These are phyloP conservation scores for Dolichoris vasculosae DNA, from an alignment of 1,140 invertebrate species.

Conservation along the genomic window DNA sequence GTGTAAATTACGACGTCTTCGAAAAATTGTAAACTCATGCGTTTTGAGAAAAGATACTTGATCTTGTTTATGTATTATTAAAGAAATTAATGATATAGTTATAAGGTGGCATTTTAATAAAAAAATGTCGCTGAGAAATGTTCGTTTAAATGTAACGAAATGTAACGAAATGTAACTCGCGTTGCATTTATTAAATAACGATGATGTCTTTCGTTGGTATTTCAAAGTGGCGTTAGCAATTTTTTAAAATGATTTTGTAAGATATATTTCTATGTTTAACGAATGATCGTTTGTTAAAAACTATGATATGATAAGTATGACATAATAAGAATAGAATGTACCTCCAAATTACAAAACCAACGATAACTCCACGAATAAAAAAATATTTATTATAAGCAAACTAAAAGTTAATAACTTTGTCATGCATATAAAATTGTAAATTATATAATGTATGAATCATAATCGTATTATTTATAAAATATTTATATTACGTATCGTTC, in stretches of 20 bases:
- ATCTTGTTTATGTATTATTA: background rate
- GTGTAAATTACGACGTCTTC: too few species aligned
- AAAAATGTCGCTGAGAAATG: background rate
- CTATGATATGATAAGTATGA: background rate
- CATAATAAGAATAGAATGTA: background rate
- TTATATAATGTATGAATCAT: background rate
- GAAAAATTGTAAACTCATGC: too few species aligned
- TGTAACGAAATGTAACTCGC: background rate
- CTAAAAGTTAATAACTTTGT: background rate
- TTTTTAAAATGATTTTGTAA: constrained; percentile 21
- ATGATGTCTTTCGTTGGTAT: background rate
- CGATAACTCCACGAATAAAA: background rate
- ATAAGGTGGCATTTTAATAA: too few species aligned
- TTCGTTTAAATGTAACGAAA: background rate
- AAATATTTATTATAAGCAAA: background rate
- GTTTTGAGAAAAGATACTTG: too few species aligned
- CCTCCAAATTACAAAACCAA: background rate
- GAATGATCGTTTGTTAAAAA: background rate
- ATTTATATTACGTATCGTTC: constrained; percentile 16
- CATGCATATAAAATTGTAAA: background rate
- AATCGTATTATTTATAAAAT: constrained; percentile 10
- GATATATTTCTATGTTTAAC: constrained; percentile 7
- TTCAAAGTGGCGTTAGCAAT: background rate
- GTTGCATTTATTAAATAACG: background rate
- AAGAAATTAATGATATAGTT: background rate